Evolutionary conservation across 2,888 invertebrate species (phyloP).

Genomic region (Cyclophora albipunctata): DNA sequence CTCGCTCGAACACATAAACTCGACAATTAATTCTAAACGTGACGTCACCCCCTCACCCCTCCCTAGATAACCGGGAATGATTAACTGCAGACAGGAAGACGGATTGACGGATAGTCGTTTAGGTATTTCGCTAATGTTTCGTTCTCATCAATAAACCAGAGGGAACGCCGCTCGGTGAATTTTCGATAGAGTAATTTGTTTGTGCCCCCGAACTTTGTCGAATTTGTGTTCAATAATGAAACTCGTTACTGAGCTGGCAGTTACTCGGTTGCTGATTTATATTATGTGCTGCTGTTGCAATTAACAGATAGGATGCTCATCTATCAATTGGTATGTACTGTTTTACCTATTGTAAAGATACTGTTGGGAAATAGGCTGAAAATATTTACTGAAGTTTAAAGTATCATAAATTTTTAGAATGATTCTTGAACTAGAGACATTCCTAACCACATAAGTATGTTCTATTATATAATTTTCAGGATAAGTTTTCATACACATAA

Average conservation of each 20-base stretch:
- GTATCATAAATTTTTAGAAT: too few relatives aligned
- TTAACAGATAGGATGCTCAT: not conserved
- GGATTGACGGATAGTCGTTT: conserved; percentile 74
- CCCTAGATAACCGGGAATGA: conserved; percentile 63
- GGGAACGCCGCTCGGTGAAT: conserved; percentile 22
- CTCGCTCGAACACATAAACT: conserved; percentile 41
- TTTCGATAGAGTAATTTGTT: conserved; percentile 15
- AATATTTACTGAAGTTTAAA: too few relatives aligned
- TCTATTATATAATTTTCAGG: too few relatives aligned
- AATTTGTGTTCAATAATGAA: not conserved
- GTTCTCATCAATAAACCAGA: conserved; percentile 66
- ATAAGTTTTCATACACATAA: too few relatives aligned
- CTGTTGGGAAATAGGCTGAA: too few relatives aligned
- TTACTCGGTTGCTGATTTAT: not conserved
- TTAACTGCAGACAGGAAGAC: conserved; percentile 72
- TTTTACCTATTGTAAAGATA: too few relatives aligned
- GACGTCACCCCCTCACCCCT: conserved; percentile 42
- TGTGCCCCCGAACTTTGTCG: conserved; percentile 2
- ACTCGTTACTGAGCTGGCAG: not conserved
- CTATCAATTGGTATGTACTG: conserved; percentile 2
- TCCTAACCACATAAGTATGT: too few relatives aligned
- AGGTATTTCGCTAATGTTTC: conserved; percentile 70
- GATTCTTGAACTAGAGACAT: too few relatives aligned
- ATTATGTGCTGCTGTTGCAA: conserved; percentile 5
- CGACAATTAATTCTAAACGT: conserved; percentile 68